Base-by-base conservation (phyloP, 2,888 invertebrate species). In the Mylabris sibirica region DNA sequence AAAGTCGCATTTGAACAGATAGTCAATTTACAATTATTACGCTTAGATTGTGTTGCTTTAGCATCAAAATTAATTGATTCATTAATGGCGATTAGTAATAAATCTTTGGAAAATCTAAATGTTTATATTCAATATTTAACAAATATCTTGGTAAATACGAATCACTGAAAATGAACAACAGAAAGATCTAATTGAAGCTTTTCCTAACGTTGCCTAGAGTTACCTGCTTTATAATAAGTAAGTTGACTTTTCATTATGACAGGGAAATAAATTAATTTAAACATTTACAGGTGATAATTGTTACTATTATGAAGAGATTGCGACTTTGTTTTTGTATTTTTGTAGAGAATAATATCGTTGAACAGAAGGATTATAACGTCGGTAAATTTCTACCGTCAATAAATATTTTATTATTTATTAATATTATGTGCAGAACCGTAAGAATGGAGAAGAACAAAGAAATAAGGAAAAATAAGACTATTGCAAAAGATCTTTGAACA, bases 1-100 rank as follows among this genome's bases (percentile, higher is more conserved):
- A 75, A 26, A 73, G 72, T 61, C 79, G 77, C 60, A 76, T n/a
- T 87, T 11, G 83, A 85, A 57, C 83, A 84, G 65, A 79, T 87
- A 59, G 77, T 78, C 14, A 82, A 80, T 60, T 77, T 87, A 17
- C 81, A 77, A 30, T 77, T 81, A 11, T 76, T 87, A 59, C 84
- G 85, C 75, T 74, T 87, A 63, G 87, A 87, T 74, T 87, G 87
- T 75, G 84, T 85, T 17, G 83, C 86, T 11, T 72, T 87, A 60
- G 85, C 86, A 24, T 83, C 84, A 67, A 82, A 82, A 60, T 82
- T 84, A 3, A 80, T 87, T 1, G 82, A 84, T 64, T 82, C 85
- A 38, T 14, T 87, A 41, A 80, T 85, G 1, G 80, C 76, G n/a
- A 85, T 84, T 26, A 82, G 83, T 11, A 81, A 84, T 35, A 79